phyloP scores from a whole-genome alignment of 2,797 vertebrate species.

The Thripadectes ignobilis region DNA sequence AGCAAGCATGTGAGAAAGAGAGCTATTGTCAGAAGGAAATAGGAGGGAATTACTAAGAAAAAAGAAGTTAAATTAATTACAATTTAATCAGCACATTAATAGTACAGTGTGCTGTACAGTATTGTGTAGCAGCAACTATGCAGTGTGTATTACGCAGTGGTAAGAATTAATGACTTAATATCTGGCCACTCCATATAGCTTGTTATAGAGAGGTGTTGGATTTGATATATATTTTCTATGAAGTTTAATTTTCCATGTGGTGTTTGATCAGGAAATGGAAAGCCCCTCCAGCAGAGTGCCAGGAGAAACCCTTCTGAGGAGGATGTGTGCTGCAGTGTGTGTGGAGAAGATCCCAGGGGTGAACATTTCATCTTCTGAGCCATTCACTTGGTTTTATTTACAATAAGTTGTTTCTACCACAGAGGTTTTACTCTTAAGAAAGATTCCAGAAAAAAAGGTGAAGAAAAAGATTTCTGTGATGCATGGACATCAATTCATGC shows the following conservation, averaged over 20 bases:
- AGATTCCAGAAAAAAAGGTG: not conserved
- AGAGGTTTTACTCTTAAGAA: not conserved
- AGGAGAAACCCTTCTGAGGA: conserved; percentile 18
- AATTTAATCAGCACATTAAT: not conserved
- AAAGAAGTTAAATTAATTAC: not conserved
- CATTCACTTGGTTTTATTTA: not conserved
- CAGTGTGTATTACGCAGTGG: not conserved
- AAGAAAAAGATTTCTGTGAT: not conserved
- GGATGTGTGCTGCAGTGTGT: not conserved
- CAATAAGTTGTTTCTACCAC: not conserved
- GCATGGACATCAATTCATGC: not conserved
- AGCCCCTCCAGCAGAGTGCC: not conserved
- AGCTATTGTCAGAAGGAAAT: not conserved
- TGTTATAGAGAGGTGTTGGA: conserved; percentile 33
- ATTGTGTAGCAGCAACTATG: not conserved
- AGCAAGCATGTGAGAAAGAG: not conserved
- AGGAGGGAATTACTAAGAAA: not conserved
- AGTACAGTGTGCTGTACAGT: not conserved
- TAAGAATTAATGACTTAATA: conserved; percentile 30
- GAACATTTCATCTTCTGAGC: not conserved
- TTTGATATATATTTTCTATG: conserved; percentile 59
- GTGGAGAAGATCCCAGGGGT: not conserved
- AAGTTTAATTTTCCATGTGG: conserved; percentile 57
- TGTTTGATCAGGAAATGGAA: conserved; percentile 18
- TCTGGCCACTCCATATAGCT: not conserved